Evolutionary conservation across 2,797 vertebrate species (phyloP).

Genomic region (Muscicapa striata): DNA sequence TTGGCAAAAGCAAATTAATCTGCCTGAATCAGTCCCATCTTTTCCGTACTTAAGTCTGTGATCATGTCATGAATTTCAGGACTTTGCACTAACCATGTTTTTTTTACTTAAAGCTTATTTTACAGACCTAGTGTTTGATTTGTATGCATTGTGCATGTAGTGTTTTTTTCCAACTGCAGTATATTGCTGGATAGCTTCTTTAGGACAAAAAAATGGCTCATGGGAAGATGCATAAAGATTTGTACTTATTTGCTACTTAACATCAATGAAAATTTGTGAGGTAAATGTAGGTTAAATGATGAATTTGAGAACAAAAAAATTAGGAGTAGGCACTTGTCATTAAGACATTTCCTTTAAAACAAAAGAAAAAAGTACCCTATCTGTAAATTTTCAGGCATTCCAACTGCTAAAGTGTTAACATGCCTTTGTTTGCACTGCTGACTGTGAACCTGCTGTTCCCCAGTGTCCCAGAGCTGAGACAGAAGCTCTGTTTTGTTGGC

Average conservation of each 20-base stretch:
- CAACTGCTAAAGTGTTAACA: constrained; percentile 14
- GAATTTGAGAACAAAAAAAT: constrained; percentile 50
- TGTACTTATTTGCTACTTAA: constrained; percentile 68
- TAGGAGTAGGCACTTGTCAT: neutral
- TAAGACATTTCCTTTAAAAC: neutral
- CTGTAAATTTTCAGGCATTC: neutral
- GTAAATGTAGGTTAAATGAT: constrained; percentile 25
- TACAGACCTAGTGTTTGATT: constrained; percentile 84
- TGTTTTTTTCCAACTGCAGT: constrained; percentile 76
- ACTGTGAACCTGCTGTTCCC: neutral
- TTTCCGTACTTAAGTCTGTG: constrained; percentile 83
- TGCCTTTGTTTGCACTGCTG: constrained; percentile 68
- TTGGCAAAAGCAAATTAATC: constrained; percentile 84
- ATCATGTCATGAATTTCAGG: constrained; percentile 83
- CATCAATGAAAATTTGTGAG: constrained; percentile 46
- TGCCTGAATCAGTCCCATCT: constrained; percentile 85
- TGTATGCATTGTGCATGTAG: constrained; percentile 86
- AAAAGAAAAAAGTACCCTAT: neutral
- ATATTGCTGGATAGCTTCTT: constrained; percentile 79
- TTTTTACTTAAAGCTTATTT: constrained; percentile 80
- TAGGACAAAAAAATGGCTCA: constrained; percentile 82
- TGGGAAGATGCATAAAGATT: constrained; percentile 87
- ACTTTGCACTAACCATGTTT: constrained; percentile 85
- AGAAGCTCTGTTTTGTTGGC: neutral
- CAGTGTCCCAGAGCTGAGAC: neutral